phyloP scores from a whole-genome alignment of 2,888 invertebrate species.

The Drosophila lutescens region DNA sequence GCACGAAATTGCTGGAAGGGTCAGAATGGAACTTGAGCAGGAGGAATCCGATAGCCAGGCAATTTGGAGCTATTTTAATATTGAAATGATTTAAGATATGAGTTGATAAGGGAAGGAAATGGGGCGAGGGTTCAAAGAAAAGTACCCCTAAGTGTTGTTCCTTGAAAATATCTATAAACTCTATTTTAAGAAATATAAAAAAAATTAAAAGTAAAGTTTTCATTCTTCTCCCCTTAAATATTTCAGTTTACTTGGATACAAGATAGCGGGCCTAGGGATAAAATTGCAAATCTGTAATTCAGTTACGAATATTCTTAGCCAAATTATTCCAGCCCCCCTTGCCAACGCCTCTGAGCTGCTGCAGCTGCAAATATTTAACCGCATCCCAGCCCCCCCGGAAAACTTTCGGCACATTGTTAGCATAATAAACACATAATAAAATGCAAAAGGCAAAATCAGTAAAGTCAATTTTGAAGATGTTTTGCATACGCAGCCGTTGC shows the following conservation, averaged over 20 bases:
- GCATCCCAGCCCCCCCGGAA: conserved; percentile 35
- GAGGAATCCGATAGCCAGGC: conserved; percentile 17
- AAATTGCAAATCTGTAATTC: background rate
- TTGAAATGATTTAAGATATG: conserved; percentile 26
- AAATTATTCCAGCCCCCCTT: background rate
- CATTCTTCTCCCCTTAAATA: background rate
- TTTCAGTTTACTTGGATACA: background rate
- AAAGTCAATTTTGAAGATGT: conserved; percentile 72
- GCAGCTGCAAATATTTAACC: conserved; percentile 44
- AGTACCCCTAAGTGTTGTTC: background rate
- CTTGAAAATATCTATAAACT: background rate
- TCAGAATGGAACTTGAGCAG: conserved; percentile 12
- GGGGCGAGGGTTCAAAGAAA: background rate
- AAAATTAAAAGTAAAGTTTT: too few species aligned
- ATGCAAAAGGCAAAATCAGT: conserved; percentile 70
- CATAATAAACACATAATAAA: conserved; percentile 78
- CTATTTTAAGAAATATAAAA: background rate
- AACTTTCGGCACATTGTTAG: conserved; percentile 71
- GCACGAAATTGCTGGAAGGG: conserved; percentile 10
- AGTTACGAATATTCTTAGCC: background rate
- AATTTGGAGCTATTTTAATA: conserved; percentile 20
- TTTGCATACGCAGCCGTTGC: conserved; percentile 56
- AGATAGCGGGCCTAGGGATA: background rate
- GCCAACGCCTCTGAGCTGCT: conserved; percentile 18
- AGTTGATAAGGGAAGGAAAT: background rate